These are phyloP conservation scores for Temnothorax unifasciatus DNA, from an alignment of 2,888 invertebrate species.

Conservation along the genomic window DNA sequence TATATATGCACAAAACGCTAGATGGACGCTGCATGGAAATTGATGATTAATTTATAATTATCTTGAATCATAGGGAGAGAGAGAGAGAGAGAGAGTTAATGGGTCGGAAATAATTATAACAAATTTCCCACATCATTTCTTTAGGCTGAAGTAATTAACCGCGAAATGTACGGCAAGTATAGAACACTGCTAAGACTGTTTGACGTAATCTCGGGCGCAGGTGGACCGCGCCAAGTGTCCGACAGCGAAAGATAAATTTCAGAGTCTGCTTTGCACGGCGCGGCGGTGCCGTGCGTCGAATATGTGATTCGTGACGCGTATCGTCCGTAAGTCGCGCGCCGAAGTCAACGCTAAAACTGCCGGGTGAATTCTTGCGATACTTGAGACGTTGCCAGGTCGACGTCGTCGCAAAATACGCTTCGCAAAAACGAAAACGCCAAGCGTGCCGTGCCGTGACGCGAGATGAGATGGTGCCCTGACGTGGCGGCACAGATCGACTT, in stretches of 20 bases:
- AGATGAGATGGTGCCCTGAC: slow-evolving; percentile 11
- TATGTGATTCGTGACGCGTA: slow-evolving; percentile 45
- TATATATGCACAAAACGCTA: not conserved
- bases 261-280: not conserved
- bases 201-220: slow-evolving; percentile 27
- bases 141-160: not conserved
- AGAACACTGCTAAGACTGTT: slow-evolving; percentile 3
- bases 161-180: slow-evolving; percentile 23
- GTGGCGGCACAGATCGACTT: slow-evolving; percentile 23
- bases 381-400: slow-evolving; percentile 48
- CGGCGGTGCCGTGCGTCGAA: slow-evolving; percentile 14
- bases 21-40: not conserved
- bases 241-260: slow-evolving; percentile 47
- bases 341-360: slow-evolving; percentile 49
- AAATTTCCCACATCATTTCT: slow-evolving; percentile 20
- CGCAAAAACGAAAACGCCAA: slow-evolving; percentile 4
- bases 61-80: not conserved
- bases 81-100: not conserved
- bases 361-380: slow-evolving; percentile 38
- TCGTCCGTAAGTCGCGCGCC: slow-evolving; percentile 38
- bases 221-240: slow-evolving; percentile 33
- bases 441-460: slow-evolving; percentile 9
- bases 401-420: slow-evolving; percentile 18
- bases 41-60: slow-evolving; percentile 34
- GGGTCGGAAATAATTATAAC: slow-evolving; percentile 8